Evolutionary conservation across 2,888 invertebrate genomes (phyloP), one percentile per base, ranked within the genome.

Genomic region (Petrolisthes manimaculis): DNA sequence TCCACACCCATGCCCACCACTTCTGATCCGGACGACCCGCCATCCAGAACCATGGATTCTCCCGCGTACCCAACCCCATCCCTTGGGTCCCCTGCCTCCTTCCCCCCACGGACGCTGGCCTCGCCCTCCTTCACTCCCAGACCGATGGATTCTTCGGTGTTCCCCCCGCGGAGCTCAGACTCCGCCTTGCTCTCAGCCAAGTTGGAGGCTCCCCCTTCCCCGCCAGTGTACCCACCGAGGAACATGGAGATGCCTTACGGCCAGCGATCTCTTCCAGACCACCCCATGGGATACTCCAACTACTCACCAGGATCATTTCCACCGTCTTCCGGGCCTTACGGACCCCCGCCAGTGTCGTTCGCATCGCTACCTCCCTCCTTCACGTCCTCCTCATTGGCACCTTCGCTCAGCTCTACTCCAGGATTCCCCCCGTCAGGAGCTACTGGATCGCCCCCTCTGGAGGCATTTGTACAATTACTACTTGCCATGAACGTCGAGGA

Each of bases 401-500:
- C 89, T 83, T 84, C 89, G 18, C 84, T 89, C 77, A 75, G 87
- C 69, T 86, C 87, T 55, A 67, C 89, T 69, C 84, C 89, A 82
- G 89, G 89, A 89, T 89, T 89, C 78, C 86, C 89, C 77, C 84
- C 87, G 56, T 89, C 89, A 85, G 87, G 89, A 80, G 86, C 89
- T 51, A 87, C 87, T 37, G 84, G 84, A 77, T 87, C 90, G 54
- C 89, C 90, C 9, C 89, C 90, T 55, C 89, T 90, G 75, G 90
- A 90, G 71, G 90, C 90, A 21, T 90, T 90, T 88, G 89, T 90
- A 77, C 90, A 90, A 80, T 85, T 90, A 56, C 89, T 90, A 61
- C 86, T 90, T n/a, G 90, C 90, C 75, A 90, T 90, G 90, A 90
- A 90, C 84, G 85, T 87, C 71, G 90, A 90, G 78, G 90, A 90